Percentiles rank a stretch among this genome's conserved stretches.
Conservation (phyloP, 2,797 vertebrate species). For the Acanthurus lineatus region DNA sequence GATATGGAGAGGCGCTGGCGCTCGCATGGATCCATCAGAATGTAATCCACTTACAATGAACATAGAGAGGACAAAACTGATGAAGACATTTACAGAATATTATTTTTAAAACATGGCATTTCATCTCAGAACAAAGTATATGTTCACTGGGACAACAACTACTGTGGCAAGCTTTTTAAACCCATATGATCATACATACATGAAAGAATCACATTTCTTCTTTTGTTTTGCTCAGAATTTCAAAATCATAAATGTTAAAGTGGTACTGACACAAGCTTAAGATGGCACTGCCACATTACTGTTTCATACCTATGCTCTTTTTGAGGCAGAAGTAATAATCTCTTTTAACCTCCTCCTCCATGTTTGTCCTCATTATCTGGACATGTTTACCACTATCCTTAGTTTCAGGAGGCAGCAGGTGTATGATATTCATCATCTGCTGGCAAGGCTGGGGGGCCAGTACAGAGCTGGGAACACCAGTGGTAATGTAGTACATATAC, state of each 20-base stretch:
- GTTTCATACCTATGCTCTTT: slow-evolving; percentile 89
- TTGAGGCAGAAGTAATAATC: slow-evolving; percentile 87
- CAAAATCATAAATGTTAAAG: background rate
- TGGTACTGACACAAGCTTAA: background rate
- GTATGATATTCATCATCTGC: slow-evolving; percentile 85
- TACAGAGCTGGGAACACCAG: slow-evolving; percentile 85
- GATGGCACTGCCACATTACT: background rate
- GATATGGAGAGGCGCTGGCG: slow-evolving; percentile 86
- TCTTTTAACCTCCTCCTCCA: slow-evolving; percentile 85
- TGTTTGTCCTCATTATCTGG: slow-evolving; percentile 63
- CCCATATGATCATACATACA: background rate
- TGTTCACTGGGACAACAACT: background rate
- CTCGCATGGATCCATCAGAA: slow-evolving; percentile 90
- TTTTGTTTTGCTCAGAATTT: background rate
- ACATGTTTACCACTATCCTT: slow-evolving; percentile 60
- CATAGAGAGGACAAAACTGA: background rate
- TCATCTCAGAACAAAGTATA: background rate
- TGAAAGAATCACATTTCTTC: background rate
- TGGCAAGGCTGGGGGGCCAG: slow-evolving; percentile 83
- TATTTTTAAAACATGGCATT: background rate
- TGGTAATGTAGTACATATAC: slow-evolving; percentile 89
- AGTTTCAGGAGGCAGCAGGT: slow-evolving; percentile 75
- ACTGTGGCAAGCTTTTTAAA: background rate
- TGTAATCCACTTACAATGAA: slow-evolving; percentile 89
- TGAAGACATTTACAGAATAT: background rate